Base-by-base conservation (phyloP, 2,888 invertebrate genomes). In the Dryomyza anilis region DNA sequence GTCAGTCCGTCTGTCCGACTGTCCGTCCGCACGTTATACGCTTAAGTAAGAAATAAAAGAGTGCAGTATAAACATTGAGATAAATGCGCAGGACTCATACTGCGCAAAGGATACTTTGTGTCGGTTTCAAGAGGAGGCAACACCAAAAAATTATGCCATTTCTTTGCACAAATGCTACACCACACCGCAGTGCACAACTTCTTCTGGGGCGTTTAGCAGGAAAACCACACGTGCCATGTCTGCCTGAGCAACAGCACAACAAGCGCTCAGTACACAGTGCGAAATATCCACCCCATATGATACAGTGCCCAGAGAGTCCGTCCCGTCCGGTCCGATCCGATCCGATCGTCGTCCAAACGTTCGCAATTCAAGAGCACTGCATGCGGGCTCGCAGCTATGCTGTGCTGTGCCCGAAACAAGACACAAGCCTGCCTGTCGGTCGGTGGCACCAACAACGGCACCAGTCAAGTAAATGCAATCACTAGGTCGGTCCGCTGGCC, bases 161-260 rank as follows among this genome's bases (percentile, higher is more conserved):
- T n/a, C n/a, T n/a, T n/a, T n/a, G n/a, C n/a, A n/a, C n/a, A 3
- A 14, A 43, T 27, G 43, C 39, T 59, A 45, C 60, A 33, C 33
- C 63, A 59, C 16, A 45, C 45, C 56, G 48, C 60, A 33, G 27
- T 45, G 10, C 46, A 27, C 36, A 25, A 7, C 16, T 59, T 61
- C 14, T 55, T 43, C 25, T 29, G 55, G 36, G 67, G 48, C 70
- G 71, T 70, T 77, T 78, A 78, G 68, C 72, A 72, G 79, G 79
- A 77, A 77, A 77, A 77, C 78, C 77, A 77, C 77, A 77, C 77
- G 79, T 78, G 78, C 77, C 78, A 76, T 74, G 53, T 30, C 55
- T 33, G 36, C 50, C 36, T 45, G 48, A 43, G 59, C n/a, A n/a
- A n/a, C n/a, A 43, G 43, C 29, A 43, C 68, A 71, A 71, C 73